phyloP scores from a whole-genome alignment of 2,888 invertebrate genomes.

The Acrobasis repandana region DNA sequence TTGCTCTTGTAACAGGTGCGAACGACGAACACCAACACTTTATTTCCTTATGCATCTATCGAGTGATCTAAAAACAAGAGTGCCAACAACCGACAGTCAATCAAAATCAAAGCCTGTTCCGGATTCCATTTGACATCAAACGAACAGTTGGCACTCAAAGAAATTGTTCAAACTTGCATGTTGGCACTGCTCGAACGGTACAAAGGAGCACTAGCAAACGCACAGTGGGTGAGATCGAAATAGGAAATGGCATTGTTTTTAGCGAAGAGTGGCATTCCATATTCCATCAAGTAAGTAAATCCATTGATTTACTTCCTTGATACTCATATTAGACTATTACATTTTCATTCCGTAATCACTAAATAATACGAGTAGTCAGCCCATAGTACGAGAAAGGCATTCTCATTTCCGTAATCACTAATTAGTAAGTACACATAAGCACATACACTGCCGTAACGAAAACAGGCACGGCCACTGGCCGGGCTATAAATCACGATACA shows the following conservation, averaged over 20 bases:
- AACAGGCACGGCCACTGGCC: not conserved
- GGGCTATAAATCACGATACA: not conserved
- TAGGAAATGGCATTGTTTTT: slow-evolving; percentile 12
- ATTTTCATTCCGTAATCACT: too few species aligned
- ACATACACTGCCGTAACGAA: not conserved
- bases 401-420: too few species aligned
- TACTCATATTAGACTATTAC: too few species aligned
- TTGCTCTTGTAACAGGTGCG: too few species aligned
- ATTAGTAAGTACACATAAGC: too few species aligned
- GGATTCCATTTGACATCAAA: slow-evolving; percentile 15
- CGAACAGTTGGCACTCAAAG: slow-evolving; percentile 11
- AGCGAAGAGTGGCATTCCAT: not conserved
- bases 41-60: not conserved
- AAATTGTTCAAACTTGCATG: slow-evolving; percentile 17
- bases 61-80: not conserved
- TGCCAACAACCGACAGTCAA: not conserved
- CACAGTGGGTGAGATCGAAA: not conserved
- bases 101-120: not conserved
- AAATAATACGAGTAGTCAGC: too few species aligned
- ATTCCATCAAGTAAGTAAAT: too few species aligned
- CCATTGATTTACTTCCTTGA: too few species aligned
- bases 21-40: not conserved
- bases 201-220: slow-evolving; percentile 3
- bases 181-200: slow-evolving; percentile 20
- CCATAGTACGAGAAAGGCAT: too few species aligned